Conservation (phyloP, 2,888 invertebrate genomes). For the Ecdyonurus torrentis region DNA sequence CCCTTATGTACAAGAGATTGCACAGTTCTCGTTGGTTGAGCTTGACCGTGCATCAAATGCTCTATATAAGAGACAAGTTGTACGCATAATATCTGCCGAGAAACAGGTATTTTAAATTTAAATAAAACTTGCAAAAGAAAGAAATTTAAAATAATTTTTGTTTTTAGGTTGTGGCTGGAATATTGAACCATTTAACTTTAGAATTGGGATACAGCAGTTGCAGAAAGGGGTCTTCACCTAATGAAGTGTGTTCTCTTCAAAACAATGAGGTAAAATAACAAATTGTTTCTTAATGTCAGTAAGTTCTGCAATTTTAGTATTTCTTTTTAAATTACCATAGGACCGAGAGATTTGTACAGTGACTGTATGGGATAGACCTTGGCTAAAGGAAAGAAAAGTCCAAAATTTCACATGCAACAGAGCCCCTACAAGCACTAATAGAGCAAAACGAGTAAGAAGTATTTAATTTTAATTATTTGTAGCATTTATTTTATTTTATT, state of each 20-base stretch:
- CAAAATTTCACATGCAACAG: constrained; percentile 10
- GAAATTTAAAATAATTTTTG: not conserved
- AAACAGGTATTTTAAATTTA: constrained; percentile 15
- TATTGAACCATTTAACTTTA: constrained; percentile 37
- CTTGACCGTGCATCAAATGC: constrained; percentile 18
- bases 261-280: constrained; percentile 12
- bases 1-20: constrained; percentile 15
- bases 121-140: not conserved
- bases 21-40: constrained; percentile 15
- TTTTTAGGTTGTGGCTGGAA: constrained; percentile 33
- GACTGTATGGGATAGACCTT: constrained; percentile 39
- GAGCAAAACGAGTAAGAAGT: not conserved
- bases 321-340: not conserved
- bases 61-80: constrained; percentile 17
- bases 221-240: constrained; percentile 19
- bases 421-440: not conserved
- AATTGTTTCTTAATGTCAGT: too few species aligned
- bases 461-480: not conserved
- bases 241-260: constrained; percentile 14
- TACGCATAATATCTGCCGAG: constrained; percentile 15
- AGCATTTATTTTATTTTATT: not conserved
- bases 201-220: constrained; percentile 39
- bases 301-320: too few species aligned
- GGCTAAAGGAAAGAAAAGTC: constrained; percentile 27
- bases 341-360: constrained; percentile 26